phyloP scores from a whole-genome alignment of 2,797 vertebrate genomes.

The Melanotaenia trifasciata region DNA sequence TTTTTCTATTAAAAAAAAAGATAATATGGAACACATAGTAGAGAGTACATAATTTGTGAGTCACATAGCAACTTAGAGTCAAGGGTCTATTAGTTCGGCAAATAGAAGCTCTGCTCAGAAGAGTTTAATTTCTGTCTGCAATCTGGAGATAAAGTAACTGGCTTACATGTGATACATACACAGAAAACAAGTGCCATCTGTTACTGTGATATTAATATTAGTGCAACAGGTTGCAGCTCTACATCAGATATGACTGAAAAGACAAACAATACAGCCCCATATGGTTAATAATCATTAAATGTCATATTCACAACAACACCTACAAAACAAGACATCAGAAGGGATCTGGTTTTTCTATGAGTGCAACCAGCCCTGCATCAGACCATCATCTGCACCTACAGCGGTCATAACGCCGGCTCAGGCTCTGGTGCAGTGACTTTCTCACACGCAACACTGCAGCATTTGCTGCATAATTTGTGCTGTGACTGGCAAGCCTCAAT shows the following conservation, averaged over 20 bases:
- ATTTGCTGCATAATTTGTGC: slow-evolving; percentile 80
- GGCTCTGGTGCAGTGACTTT: slow-evolving; percentile 72
- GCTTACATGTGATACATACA: slow-evolving; percentile 45
- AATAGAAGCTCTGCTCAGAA: slow-evolving; percentile 14
- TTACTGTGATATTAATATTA: slow-evolving; percentile 40
- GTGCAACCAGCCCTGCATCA: slow-evolving; percentile 40
- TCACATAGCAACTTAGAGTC: slow-evolving; percentile 45
- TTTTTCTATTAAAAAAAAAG: slow-evolving; percentile 39
- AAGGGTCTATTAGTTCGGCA: slow-evolving; percentile 45
- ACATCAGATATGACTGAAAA: slow-evolving; percentile 24
- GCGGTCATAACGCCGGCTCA: slow-evolving; percentile 49
- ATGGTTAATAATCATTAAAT: slow-evolving; percentile 31
- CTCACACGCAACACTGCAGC: slow-evolving; percentile 73
- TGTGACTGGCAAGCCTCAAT: slow-evolving; percentile 79
- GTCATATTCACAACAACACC: slow-evolving; percentile 10
- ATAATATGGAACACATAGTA: slow-evolving; percentile 39
- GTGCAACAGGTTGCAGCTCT: slow-evolving; percentile 11
- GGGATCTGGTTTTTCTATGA: slow-evolving; percentile 31
- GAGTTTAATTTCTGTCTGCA: slow-evolving; percentile 41
- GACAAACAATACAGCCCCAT: slow-evolving; percentile 3
- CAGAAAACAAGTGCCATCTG: slow-evolving; percentile 36
- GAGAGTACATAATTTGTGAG: slow-evolving; percentile 52
- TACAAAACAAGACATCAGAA: slow-evolving; percentile 17
- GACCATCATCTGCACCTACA: slow-evolving; percentile 61
- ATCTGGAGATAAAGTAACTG: slow-evolving; percentile 46